Evolutionary conservation across 2,888 invertebrate species (phyloP).

Genomic region (Scrobipalpa costella): DNA sequence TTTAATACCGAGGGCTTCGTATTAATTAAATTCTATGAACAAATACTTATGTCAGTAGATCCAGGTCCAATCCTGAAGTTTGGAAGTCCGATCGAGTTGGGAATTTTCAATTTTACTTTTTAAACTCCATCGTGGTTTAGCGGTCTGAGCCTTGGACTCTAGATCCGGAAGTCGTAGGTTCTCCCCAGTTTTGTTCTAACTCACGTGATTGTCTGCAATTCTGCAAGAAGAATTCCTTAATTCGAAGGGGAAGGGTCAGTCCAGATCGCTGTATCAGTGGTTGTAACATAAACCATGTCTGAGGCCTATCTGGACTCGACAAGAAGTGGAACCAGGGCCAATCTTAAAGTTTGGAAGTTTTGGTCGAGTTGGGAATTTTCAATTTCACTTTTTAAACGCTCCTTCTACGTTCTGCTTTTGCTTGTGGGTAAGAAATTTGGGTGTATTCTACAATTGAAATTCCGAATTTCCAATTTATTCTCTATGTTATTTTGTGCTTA

Average conservation of each 20-base stretch:
- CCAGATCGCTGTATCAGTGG: too few species aligned
- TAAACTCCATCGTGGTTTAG: too few species aligned
- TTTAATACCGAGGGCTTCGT: slow-evolving; percentile 6
- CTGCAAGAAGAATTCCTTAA: too few species aligned
- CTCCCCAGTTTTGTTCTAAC: too few species aligned
- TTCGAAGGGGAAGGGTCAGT: too few species aligned
- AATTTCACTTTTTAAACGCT: slow-evolving; percentile 20
- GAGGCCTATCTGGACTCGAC: too few species aligned
- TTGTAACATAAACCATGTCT: too few species aligned
- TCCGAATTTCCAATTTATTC: too few species aligned
- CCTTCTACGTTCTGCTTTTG: slow-evolving; percentile 21
- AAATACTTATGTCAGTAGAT: slow-evolving; percentile 19
- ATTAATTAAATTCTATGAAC: slow-evolving; percentile 19
- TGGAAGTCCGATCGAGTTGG: neutral
- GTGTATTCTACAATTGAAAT: slow-evolving; percentile 4
- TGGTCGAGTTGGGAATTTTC: neutral
- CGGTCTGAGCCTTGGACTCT: too few species aligned
- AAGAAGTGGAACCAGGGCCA: neutral
- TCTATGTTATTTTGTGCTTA: too few species aligned
- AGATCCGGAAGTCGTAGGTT: too few species aligned
- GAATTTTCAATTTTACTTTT: neutral
- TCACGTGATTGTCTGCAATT: too few species aligned
- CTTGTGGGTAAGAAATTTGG: slow-evolving; percentile 5
- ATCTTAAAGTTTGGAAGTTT: neutral
- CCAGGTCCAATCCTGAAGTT: slow-evolving; percentile 23